A percentile compares a stretch with the other conserved stretches of the same genome.
Evolutionary conservation across 92 coral and sea anemone species (phyloP).

Genomic region (Pocillopora meandrina): DNA sequence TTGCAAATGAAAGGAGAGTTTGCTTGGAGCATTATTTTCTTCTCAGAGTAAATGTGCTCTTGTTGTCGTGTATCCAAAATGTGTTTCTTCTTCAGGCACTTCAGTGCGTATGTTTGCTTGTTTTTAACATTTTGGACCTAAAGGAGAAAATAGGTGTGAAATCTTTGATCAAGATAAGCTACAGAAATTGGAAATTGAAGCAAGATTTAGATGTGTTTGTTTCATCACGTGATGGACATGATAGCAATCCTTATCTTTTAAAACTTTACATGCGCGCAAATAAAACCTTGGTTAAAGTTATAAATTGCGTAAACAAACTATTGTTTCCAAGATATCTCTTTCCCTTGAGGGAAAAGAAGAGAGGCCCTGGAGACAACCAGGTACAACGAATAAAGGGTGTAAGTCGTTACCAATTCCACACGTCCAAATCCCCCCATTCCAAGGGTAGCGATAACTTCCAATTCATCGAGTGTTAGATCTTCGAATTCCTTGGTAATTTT

Average conservation of each 20-base stretch:
- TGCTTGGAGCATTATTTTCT: conserved; percentile 81
- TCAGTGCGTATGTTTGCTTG: conserved; percentile 85
- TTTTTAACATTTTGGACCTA: conserved; percentile 92
- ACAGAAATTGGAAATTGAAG: background rate
- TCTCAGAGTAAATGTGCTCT: conserved; percentile 95
- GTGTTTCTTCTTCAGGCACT: conserved; percentile 96
- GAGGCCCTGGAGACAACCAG: too few species aligned
- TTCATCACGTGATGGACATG: too few species aligned
- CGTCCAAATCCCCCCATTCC: conserved; percentile 99
- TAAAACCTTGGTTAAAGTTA: too few species aligned
- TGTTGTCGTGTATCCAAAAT: conserved; percentile 94
- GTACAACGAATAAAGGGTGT: too few species aligned
- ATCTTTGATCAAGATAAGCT: background rate
- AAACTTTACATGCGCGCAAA: too few species aligned
- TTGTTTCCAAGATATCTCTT: background rate
- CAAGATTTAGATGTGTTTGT: too few species aligned
- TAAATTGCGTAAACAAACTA: too few species aligned
- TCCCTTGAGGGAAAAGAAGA: background rate
- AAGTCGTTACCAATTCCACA: conserved; percentile 66
- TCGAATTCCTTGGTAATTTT: conserved; percentile 79
- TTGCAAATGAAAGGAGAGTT: conserved; percentile 87
- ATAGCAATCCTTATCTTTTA: too few species aligned
- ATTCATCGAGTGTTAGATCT: conserved; percentile 83
- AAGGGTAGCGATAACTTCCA: conserved; percentile 82
- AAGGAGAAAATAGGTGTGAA: background rate